Evolutionary conservation across 2,797 vertebrate genomes (phyloP), one percentile per base, ranked within the genome.

Genomic region (Typhlichthys eigenmanni): DNA sequence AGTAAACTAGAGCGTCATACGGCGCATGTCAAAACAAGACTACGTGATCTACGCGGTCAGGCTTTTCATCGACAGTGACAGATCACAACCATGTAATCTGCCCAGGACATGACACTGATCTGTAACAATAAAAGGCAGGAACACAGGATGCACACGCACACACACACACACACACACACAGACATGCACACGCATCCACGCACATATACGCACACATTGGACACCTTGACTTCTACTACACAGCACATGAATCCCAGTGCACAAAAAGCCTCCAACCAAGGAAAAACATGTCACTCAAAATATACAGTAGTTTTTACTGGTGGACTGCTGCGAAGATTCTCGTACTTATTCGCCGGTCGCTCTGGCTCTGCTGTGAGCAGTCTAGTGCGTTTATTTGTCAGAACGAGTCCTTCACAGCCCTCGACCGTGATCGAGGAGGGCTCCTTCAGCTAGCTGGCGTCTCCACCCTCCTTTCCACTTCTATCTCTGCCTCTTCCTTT

Each of bases 41-140:
- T 34, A 75, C 79, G 79, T 86, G 82, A 88, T 78, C 78, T 89
- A 29, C 81, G 88, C 80, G 49, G 52, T 0, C 70, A 16, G 63
- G 72, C 71, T 61, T 58, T 66, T 79, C 75, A 72, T 69, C 62
- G 82, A 83, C 84, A 68, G 60, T 79, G 81, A 89, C 80, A 78
- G 71, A 85, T 83, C 70, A 71, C 76, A 80, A 80, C 67, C 69
- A 60, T 62, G 80, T 51, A 57, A 79, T 76, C 60, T 55, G 81
- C 74, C 84, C 78, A 81, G 81, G 76, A 84, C 73, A 70, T 76
- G 80, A 85, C 77, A 64, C 73, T 73, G 64, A 46, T 46, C 67
- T 54, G 49, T 71, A 66, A 73, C 60, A 71, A 32, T 54, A 57
- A 66, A 53, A 14, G 14, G 5, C 0, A 60, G 66, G 58, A 51